Percentiles rank a stretch among this genome's conserved stretches.
Conservation (phyloP, 2,888 invertebrate species). For the Amorpha juglandis region DNA sequence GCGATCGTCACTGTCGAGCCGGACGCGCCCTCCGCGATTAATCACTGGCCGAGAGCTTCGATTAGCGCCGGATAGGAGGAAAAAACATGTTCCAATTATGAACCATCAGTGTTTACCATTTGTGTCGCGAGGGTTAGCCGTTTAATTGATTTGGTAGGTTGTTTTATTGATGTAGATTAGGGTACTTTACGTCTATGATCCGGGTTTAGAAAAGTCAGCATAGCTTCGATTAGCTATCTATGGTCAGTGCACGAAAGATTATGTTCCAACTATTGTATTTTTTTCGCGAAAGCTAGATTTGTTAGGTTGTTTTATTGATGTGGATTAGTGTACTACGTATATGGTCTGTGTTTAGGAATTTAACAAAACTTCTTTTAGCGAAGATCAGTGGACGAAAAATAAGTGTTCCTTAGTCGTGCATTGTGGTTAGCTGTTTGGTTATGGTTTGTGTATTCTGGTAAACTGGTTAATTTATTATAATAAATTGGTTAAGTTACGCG, state of each 20-base stretch:
- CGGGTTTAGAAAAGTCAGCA: not conserved
- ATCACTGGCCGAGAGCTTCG: slow-evolving; percentile 72
- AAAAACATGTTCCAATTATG: slow-evolving; percentile 69
- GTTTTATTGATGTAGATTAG: slow-evolving; percentile 7
- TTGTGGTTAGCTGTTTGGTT: no score
- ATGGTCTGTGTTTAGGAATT: no score
- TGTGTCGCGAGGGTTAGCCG: slow-evolving; percentile 44
- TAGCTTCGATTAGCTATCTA: not conserved
- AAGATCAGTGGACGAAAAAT: no score
- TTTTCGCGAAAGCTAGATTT: no score
- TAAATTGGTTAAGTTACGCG: no score
- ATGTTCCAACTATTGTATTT: no score
- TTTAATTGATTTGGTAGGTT: slow-evolving; percentile 30
- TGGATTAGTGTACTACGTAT: no score
- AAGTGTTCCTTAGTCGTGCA: no score
- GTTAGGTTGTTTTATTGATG: no score
- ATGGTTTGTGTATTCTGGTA: no score
- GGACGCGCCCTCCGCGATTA: slow-evolving; percentile 74
- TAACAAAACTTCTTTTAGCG: no score
- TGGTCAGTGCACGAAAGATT: not conserved
- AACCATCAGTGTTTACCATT: slow-evolving; percentile 50
- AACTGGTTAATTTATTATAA: no score
- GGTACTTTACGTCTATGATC: not conserved
- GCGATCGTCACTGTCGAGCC: slow-evolving; percentile 71
- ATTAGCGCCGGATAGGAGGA: slow-evolving; percentile 71